Percentiles rank a stretch among this genome's conserved stretches.
Evolutionary conservation across 2,888 invertebrate species (phyloP).

Genomic region (Chrysolina americana): DNA sequence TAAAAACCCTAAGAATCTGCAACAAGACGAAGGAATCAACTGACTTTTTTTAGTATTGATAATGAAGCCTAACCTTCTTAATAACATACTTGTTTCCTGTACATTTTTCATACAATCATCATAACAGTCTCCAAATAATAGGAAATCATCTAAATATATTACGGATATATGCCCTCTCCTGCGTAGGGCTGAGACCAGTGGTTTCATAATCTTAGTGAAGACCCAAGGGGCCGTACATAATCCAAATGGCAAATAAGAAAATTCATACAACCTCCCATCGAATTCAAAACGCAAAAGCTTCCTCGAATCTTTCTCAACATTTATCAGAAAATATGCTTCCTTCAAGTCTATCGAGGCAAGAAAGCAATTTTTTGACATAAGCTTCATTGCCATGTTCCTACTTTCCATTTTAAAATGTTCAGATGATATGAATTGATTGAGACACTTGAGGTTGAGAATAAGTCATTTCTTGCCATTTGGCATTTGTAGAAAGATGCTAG

Average conservation of each 20-base stretch:
- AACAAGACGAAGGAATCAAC: neutral
- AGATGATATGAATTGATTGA: no score
- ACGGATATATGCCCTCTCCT: no score
- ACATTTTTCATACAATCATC: conserved; percentile 7
- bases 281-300: conserved; percentile 1
- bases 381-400: no score
- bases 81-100: neutral
- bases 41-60: conserved; percentile 8
- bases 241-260: conserved; percentile 4
- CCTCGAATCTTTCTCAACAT: no score
- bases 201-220: conserved; percentile 9
- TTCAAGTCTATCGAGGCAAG: no score
- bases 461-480: no score
- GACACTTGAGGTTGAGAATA: no score
- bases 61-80: neutral
- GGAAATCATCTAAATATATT: neutral
- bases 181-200: neutral
- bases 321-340: no score
- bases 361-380: no score
- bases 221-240: neutral
- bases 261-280: neutral
- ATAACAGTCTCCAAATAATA: neutral
- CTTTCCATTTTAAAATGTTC: no score
- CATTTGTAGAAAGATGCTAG: no score
- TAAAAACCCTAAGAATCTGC: neutral